Conservation (phyloP, 2,797 vertebrate species). For the Manis crassicaudata region DNA sequence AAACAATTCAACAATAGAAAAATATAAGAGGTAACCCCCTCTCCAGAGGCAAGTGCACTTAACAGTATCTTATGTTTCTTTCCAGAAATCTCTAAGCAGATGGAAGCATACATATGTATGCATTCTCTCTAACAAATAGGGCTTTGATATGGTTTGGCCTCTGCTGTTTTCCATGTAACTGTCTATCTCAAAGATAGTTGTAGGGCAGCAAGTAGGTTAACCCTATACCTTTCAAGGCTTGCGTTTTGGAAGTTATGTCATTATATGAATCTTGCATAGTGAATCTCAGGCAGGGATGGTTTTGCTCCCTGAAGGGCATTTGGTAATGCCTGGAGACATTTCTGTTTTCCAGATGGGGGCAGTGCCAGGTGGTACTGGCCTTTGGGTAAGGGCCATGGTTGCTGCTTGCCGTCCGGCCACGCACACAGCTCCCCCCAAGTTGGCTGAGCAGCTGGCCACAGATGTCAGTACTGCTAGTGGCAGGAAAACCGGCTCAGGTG, state of each 20-base stretch:
- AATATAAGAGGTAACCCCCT: accelerated
- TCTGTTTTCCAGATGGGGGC: not conserved
- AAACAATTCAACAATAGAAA: not conserved
- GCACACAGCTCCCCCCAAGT: accelerated
- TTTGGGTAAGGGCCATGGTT: not conserved
- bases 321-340: not conserved
- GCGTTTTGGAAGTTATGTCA: accelerated
- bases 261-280: accelerated
- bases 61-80: not conserved
- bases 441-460: too few relatives aligned
- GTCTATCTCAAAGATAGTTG: not conserved
- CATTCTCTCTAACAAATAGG: not conserved
- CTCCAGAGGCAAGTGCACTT: not conserved
- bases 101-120: not conserved
- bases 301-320: not conserved
- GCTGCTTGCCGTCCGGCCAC: accelerated
- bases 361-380: not conserved
- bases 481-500: not conserved
- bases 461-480: not conserved
- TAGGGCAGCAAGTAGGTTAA: not conserved
- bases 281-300: not conserved
- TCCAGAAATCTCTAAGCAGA: not conserved
- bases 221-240: not conserved
- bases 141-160: not conserved
- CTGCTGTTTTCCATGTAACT: not conserved